Evolutionary conservation across 2,888 invertebrate genomes (phyloP), one percentile per base, ranked within the genome.

Genomic region (Scelioninae gen. 1): DNA sequence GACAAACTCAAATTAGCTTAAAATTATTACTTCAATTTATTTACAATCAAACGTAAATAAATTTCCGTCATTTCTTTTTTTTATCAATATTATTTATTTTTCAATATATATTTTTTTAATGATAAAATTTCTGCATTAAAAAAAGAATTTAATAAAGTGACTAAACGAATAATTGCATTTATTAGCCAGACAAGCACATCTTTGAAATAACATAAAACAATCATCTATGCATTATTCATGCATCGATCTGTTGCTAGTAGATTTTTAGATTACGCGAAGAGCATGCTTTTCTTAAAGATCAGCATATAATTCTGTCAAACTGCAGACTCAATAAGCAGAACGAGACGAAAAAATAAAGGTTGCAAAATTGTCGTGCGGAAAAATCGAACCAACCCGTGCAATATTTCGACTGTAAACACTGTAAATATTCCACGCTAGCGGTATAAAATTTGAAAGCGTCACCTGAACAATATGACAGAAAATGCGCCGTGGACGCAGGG

Each of bases 211-310:
- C n/a, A n/a, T n/a, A n/a, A n/a, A n/a, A n/a, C n/a, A n/a, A n/a
- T n/a, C 32, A 15, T 31, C 13, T 23, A 10, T 62, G 47, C 62
- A 62, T 62, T 62, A 62, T 62, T 62, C 62, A 62, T 62, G 15
- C n/a, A 31, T 62, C 62, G 45, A 62, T 45, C 31, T 47, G 47
- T 62, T 62, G 47, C 47, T n/a, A 47, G 10, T 47, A 45, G 47
- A 47, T 62, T 62, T 62, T 31, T 32, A 62, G 29, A 43, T 60
- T 60, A n/a, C 38, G 43, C 40, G 13, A 43, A 43, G 58, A 62
- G 29, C 45, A 62, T 62, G 47, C 32, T 62, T 15, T 45, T 62
- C 15, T 62, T 62, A 62, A 29, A 47, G 62, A 62, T 62, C 47
- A 32, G 2, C 47, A n/a, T n/a, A 47, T 45, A 47, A 62, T 62